Percentiles rank a stretch among this genome's conserved stretches.
Conservation (phyloP, 2,888 invertebrate species). For the Tetrapedia diversipes region DNA sequence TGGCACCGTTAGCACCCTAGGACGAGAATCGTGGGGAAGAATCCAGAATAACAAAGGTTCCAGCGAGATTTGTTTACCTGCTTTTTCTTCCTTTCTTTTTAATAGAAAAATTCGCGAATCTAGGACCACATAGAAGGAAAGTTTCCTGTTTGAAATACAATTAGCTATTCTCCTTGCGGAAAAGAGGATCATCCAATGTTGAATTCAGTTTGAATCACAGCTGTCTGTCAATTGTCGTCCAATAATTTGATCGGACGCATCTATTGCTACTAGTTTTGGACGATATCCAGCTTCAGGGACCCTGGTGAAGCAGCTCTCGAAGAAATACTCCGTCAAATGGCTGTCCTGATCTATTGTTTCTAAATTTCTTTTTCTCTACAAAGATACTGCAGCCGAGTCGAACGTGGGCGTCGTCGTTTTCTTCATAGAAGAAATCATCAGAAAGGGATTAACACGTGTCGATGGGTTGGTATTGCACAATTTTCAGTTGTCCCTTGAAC, state of each 20-base stretch:
- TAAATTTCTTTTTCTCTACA: background rate
- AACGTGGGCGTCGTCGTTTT: conserved; percentile 18
- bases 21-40: background rate
- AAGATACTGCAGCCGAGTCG: conserved; percentile 1
- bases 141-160: conserved; percentile 8
- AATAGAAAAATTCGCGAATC: background rate
- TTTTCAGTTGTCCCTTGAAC: background rate
- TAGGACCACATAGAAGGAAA: conserved; percentile 18
- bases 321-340: background rate
- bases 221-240: conserved; percentile 17
- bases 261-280: conserved; percentile 37
- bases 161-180: conserved; percentile 39
- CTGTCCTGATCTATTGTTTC: background rate
- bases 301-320: conserved; percentile 3
- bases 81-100: background rate
- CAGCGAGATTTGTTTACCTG: too few species aligned
- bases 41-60: background rate
- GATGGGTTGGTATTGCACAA: background rate
- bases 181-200: conserved; percentile 25
- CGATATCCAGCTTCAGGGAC: conserved; percentile 5
- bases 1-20: background rate
- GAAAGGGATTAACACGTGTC: background rate
- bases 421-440: conserved; percentile 48
- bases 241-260: conserved; percentile 18
- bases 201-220: conserved; percentile 48